A percentile compares a stretch with the other conserved stretches of the same genome.
These are phyloP conservation scores for Erannis defoliaria DNA, from an alignment of 2,888 invertebrate genomes.

Conservation along the genomic window DNA sequence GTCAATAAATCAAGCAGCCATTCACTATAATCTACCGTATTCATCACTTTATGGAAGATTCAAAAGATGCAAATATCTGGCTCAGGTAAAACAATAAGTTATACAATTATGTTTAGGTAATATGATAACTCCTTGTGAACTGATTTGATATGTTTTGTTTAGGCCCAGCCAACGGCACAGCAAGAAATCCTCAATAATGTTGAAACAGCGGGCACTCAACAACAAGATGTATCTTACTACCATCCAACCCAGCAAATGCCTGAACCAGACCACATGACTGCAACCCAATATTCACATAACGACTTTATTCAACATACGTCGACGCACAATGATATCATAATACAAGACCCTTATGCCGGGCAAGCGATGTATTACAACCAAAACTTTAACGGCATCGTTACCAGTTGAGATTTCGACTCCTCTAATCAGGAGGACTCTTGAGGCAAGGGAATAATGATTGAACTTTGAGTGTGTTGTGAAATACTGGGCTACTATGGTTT, in stretches of 20 bases:
- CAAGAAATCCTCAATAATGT: conserved; percentile 51
- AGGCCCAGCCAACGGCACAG: conserved; percentile 49
- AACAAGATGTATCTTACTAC: conserved; percentile 60
- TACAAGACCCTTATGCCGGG: conserved; percentile 40
- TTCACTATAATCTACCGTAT: conserved; percentile 96
- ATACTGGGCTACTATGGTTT: neutral
- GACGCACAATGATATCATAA: conserved; percentile 49
- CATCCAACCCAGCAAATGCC: conserved; percentile 54
- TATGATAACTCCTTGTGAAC: neutral
- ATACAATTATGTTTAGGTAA: neutral
- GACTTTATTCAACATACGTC: conserved; percentile 36
- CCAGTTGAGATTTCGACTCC: conserved; percentile 64
- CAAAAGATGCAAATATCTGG: conserved; percentile 94
- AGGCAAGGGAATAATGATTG: conserved; percentile 11
- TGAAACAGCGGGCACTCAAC: conserved; percentile 50
- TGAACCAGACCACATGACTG: conserved; percentile 20
- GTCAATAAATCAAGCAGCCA: conserved; percentile 97
- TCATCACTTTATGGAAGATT: conserved; percentile 96
- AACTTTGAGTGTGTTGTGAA: neutral
- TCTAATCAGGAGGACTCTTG: conserved; percentile 35
- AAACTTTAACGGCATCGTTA: conserved; percentile 60
- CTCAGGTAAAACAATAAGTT: conserved; percentile 70
- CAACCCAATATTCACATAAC: conserved; percentile 23
- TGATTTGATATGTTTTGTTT: conserved; percentile 1
- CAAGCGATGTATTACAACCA: conserved; percentile 63